Evolutionary conservation across 1,140 invertebrate species (phyloP).

Genomic region (Cydia fagiglandana): DNA sequence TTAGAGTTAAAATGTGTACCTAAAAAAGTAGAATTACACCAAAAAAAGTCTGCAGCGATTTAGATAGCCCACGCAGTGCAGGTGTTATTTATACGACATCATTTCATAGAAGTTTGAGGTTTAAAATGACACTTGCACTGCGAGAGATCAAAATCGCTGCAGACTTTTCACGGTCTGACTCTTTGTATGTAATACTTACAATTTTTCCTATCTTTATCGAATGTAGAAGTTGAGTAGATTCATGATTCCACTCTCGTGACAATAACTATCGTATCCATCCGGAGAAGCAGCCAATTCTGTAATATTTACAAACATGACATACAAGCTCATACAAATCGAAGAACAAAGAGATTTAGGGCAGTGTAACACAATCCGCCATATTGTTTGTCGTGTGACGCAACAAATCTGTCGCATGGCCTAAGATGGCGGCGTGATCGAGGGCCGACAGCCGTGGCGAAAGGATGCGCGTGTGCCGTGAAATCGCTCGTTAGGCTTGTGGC

Average conservation of each 20-base stretch:
- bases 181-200: no score
- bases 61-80: no score
- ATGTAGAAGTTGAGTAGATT: not conserved
- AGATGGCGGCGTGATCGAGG: constrained; percentile 61
- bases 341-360: constrained; percentile 71
- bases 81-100: no score
- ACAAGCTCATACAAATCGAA: constrained; percentile 57
- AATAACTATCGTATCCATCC: not conserved
- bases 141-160: no score
- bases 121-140: no score
- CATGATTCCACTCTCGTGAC: not conserved
- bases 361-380: constrained; percentile 72
- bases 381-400: constrained; percentile 65
- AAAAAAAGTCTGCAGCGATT: no score
- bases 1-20: not conserved
- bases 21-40: no score
- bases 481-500: constrained; percentile 56
- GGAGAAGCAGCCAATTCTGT: constrained; percentile 3
- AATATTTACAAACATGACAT: constrained; percentile 51
- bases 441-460: constrained; percentile 68
- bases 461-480: constrained; percentile 72
- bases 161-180: no score
- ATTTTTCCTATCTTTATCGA: not conserved
- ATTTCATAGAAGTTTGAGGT: no score
- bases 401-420: constrained; percentile 62